phyloP scores from a whole-genome alignment of 2,888 invertebrate genomes.

The Nymphalis c-album region DNA sequence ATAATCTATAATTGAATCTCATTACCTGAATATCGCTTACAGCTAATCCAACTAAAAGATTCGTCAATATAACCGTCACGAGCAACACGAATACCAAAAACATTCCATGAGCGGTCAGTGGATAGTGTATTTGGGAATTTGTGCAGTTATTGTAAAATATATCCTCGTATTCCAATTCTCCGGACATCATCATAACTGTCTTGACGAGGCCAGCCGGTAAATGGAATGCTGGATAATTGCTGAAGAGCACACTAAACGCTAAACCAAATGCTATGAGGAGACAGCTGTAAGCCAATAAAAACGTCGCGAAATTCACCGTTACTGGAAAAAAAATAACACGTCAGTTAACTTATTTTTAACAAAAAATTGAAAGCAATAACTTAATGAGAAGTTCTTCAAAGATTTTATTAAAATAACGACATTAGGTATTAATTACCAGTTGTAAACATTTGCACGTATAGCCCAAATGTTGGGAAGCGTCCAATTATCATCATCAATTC shows the following conservation, averaged over 20 bases:
- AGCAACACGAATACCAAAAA: conserved; percentile 89
- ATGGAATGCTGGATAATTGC: conserved; percentile 87
- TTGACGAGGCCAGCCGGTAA: conserved; percentile 85
- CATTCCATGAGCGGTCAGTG: conserved; percentile 88
- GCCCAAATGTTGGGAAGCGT: conserved; percentile 91
- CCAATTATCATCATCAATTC: conserved; percentile 93
- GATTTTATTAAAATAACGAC: background rate
- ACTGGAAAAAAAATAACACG: conserved; percentile 70
- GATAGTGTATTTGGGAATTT: conserved; percentile 81
- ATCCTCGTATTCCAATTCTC: conserved; percentile 92
- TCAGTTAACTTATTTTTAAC: background rate
- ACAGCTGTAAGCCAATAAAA: conserved; percentile 90
- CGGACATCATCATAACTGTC: conserved; percentile 94
- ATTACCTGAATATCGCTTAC: conserved; percentile 89
- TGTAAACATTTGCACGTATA: conserved; percentile 94
- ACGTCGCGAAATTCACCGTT: conserved; percentile 90
- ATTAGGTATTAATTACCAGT: conserved; percentile 71
- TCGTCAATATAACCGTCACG: conserved; percentile 91
- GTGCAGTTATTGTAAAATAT: conserved; percentile 85
- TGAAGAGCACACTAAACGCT: conserved; percentile 90
- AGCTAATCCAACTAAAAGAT: conserved; percentile 91
- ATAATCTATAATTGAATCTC: background rate
- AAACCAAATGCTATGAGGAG: conserved; percentile 90
- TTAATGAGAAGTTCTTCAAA: too few relatives aligned
- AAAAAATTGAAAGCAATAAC: too few relatives aligned